phyloP scores from a whole-genome alignment of 2,797 vertebrate species.

The Trematomus bernacchii region DNA sequence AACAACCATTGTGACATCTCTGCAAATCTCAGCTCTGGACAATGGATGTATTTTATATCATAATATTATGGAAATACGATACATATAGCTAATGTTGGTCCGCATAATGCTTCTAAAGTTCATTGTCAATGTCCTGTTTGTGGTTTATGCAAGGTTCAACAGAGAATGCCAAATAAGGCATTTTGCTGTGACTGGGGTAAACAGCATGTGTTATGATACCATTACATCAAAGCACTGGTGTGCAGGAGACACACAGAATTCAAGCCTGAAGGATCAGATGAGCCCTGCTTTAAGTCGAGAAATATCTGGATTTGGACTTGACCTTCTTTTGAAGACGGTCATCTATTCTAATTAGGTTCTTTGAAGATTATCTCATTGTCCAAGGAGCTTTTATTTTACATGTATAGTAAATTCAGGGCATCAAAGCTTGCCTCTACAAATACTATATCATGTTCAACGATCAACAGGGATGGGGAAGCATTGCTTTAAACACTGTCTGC shows the following conservation, averaged over 20 bases:
- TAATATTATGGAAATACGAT: conserved; percentile 70
- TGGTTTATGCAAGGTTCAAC: conserved; percentile 57
- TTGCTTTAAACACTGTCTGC: conserved; percentile 28
- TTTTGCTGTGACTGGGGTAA: conserved; percentile 50
- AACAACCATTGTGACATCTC: conserved; percentile 44
- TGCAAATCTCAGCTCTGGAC: conserved; percentile 55
- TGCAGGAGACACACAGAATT: conserved; percentile 58
- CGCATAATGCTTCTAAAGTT: conserved; percentile 32
- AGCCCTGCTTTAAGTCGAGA: conserved; percentile 52
- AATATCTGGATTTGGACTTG: conserved; percentile 66
- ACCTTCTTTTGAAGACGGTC: conserved; percentile 66
- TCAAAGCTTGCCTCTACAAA: conserved; percentile 50
- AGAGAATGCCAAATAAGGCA: conserved; percentile 55
- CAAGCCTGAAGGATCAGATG: conserved; percentile 55
- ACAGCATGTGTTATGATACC: conserved; percentile 60
- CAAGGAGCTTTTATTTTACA: conserved; percentile 53
- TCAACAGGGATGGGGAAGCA: conserved; percentile 38
- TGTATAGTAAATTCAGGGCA: conserved; percentile 50
- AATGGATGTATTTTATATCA: conserved; percentile 68
- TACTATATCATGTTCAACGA: conserved; percentile 22
- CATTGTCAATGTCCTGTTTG: conserved; percentile 55
- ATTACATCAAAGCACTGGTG: conserved; percentile 60
- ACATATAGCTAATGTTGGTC: conserved; percentile 38
- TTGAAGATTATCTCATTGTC: conserved; percentile 74
- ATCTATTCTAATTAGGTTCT: conserved; percentile 62